These are phyloP conservation scores for Patella caerulea DNA, from an alignment of 2,888 invertebrate species.

Conservation along the genomic window DNA sequence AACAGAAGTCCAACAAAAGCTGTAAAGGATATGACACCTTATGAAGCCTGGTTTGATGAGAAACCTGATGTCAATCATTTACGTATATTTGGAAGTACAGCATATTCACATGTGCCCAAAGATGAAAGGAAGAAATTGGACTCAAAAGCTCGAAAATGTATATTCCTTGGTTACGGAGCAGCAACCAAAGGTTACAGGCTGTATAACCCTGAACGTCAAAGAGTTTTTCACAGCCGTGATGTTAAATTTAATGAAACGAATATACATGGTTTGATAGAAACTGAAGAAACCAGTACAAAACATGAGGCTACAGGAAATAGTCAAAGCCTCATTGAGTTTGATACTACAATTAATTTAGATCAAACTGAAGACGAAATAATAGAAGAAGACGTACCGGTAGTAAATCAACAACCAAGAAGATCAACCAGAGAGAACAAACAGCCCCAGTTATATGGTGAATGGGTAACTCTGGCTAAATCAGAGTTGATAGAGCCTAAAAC, in stretches of 20 bases:
- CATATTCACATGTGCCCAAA: conserved; percentile 31
- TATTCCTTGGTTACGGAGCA: conserved; percentile 39
- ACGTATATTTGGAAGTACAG: conserved; percentile 30
- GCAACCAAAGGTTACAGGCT: neutral
- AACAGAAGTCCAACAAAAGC: conserved; percentile 57
- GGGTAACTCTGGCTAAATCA: too few species aligned
- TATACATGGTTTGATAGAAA: neutral
- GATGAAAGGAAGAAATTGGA: conserved; percentile 29
- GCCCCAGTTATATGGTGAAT: neutral
- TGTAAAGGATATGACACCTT: conserved; percentile 34
- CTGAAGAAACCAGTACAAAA: too few species aligned
- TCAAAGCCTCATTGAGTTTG: too few species aligned
- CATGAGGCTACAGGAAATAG: too few species aligned
- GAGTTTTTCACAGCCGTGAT: neutral
- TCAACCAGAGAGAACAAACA: neutral
- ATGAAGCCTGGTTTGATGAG: conserved; percentile 34
- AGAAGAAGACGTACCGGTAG: too few species aligned
- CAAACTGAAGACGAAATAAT: too few species aligned
- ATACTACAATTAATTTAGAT: too few species aligned
- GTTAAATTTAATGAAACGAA: neutral
- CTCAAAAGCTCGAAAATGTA: conserved; percentile 22
- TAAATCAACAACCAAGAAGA: neutral
- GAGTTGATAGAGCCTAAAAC: too few species aligned
- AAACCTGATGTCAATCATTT: conserved; percentile 30
- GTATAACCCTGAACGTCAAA: neutral